A percentile compares a stretch with the other conserved stretches of the same genome.
phyloP scores from a whole-genome alignment of 1,140 invertebrate species.

The Kradibia gibbosae region DNA sequence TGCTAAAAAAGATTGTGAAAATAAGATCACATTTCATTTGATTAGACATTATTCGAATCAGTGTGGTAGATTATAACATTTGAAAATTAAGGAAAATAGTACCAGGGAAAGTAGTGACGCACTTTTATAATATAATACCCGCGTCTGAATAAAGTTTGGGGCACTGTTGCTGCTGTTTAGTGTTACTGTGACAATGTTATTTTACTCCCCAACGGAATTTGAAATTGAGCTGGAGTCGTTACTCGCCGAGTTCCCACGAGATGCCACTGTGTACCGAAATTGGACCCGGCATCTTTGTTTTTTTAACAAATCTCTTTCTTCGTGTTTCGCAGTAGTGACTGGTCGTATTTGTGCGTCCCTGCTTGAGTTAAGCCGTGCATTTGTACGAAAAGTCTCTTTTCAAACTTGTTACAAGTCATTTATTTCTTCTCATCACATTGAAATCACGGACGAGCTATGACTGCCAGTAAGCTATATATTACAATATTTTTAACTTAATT shows the following conservation, averaged over 20 bases:
- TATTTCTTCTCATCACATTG: background rate
- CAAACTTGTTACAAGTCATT: background rate
- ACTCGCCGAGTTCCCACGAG: background rate
- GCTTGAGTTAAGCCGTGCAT: slow-evolving; percentile 12
- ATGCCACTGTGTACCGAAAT: slow-evolving; percentile 16
- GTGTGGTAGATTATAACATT: no score
- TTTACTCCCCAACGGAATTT: no score
- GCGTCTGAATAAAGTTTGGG: no score
- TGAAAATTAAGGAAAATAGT: no score
- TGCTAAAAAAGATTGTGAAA: no score
- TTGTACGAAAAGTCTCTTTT: slow-evolving; percentile 14
- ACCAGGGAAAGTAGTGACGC: no score
- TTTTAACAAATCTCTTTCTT: slow-evolving; percentile 29
- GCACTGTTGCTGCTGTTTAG: no score
- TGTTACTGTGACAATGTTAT: no score
- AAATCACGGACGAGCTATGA: slow-evolving; percentile 26
- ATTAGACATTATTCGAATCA: no score
- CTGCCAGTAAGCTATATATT: slow-evolving; percentile 41
- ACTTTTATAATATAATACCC: no score
- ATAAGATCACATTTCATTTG: no score
- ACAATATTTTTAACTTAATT: background rate
- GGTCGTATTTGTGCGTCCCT: slow-evolving; percentile 36
- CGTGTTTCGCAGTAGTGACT: slow-evolving; percentile 7
- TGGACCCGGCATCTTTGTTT: slow-evolving; percentile 40
- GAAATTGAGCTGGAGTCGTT: background rate